These are phyloP conservation scores for Pagetopsis macropterus DNA, from an alignment of 2,797 vertebrate genomes.

Conservation along the genomic window DNA sequence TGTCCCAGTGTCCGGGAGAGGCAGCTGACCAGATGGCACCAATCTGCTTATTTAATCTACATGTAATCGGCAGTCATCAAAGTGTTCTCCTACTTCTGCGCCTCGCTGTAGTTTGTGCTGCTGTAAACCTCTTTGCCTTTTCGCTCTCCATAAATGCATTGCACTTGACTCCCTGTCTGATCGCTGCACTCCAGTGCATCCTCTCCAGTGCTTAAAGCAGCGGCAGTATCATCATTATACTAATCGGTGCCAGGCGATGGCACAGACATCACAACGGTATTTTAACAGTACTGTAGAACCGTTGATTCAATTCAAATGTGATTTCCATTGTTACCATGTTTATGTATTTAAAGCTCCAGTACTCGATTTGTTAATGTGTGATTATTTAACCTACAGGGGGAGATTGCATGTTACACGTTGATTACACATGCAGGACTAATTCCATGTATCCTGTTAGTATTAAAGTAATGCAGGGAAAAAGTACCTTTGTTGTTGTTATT, in stretches of 20 bases:
- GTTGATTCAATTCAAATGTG: neutral
- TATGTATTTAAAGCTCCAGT: neutral
- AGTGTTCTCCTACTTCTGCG: neutral
- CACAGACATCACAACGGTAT: conserved; percentile 17
- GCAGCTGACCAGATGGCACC: neutral
- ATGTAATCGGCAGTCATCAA: conserved; percentile 3
- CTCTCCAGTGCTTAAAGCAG: conserved; percentile 13
- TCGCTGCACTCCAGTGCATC: conserved; percentile 18
- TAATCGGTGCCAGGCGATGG: conserved; percentile 29
- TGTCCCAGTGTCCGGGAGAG: neutral
- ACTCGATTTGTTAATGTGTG: neutral
- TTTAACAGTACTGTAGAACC: neutral
- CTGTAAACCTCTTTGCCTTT: neutral
- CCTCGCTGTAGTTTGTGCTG: neutral
- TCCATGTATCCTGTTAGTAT: neutral
- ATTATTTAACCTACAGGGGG: conserved; percentile 5
- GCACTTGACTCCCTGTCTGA: conserved; percentile 16
- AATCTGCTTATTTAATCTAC: neutral
- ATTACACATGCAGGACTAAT: conserved; percentile 6
- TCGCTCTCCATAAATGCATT: conserved; percentile 14
- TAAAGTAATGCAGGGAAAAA: neutral
- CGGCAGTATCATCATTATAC: conserved; percentile 18
- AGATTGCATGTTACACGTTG: neutral
- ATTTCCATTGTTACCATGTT: conserved; percentile 7
- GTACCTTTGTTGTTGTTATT: neutral